Conservation (phyloP, 2,888 invertebrate genomes). For the Aphodius granarius region DNA sequence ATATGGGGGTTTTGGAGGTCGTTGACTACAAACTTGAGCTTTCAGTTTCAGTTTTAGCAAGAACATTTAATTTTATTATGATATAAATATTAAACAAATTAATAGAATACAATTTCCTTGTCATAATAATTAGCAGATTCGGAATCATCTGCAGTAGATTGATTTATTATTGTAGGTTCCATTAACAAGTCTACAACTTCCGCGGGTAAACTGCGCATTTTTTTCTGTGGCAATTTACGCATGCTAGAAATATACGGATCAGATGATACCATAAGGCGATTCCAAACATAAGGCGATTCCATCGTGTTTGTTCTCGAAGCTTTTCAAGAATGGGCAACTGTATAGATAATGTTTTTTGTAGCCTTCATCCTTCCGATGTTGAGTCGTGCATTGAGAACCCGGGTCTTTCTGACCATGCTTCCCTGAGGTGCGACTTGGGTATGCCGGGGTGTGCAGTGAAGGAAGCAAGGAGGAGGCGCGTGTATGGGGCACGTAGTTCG, state of each 20-base stretch:
- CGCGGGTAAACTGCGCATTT: not conserved
- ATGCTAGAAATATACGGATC: slow-evolving; percentile 1
- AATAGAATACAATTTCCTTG: not conserved
- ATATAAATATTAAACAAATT: not conserved
- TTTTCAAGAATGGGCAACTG: no score
- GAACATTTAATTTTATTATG: not conserved
- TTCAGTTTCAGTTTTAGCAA: not conserved
- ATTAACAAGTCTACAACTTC: not conserved
- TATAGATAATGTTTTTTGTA: no score
- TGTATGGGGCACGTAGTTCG: no score
- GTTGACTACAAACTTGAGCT: not conserved
- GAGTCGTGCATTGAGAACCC: no score
- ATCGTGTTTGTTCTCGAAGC: not conserved
- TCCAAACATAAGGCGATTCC: not conserved
- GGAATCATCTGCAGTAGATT: not conserved
- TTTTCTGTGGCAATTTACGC: not conserved
- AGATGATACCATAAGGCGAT: not conserved
- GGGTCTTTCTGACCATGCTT: no score
- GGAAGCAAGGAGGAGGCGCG: no score
- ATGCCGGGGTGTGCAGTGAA: no score
- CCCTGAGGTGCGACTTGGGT: no score
- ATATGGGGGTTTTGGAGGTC: not conserved
- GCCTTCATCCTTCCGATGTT: no score
- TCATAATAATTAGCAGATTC: not conserved
- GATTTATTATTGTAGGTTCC: not conserved